A percentile compares a stretch with the other conserved stretches of the same genome.
Evolutionary conservation across 2,888 invertebrate species (phyloP).

Genomic region (Phyllotreta cruciferae): DNA sequence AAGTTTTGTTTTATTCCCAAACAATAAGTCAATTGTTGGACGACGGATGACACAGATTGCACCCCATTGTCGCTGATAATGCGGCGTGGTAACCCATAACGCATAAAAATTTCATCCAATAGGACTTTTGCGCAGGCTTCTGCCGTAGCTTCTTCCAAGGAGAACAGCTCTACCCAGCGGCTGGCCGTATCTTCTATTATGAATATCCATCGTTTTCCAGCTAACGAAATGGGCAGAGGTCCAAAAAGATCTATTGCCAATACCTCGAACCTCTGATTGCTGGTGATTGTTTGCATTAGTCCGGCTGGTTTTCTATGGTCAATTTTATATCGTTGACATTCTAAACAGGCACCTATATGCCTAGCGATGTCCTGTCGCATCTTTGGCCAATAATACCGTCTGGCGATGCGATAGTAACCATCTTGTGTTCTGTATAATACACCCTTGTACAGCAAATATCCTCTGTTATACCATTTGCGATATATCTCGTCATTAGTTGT

Average conservation of each 20-base stretch:
- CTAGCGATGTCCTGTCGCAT: conserved; percentile 40
- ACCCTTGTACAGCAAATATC: no score
- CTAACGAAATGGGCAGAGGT: conserved; percentile 39
- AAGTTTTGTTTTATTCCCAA: conserved; percentile 6
- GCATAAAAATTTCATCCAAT: conserved; percentile 6
- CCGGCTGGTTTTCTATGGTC: conserved; percentile 46
- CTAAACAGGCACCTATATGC: conserved; percentile 41
- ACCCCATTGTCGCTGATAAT: not conserved
- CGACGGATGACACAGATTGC: no score
- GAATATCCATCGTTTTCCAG: conserved; percentile 3
- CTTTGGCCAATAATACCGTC: conserved; percentile 44
- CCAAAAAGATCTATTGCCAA: conserved; percentile 48
- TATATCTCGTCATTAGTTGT: no score
- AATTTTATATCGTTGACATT: conserved; percentile 48
- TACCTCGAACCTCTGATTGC: conserved; percentile 44
- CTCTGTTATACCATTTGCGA: no score
- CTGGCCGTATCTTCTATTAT: conserved; percentile 11
- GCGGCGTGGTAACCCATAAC: conserved; percentile 11
- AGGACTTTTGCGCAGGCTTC: not conserved
- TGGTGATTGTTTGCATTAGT: conserved; percentile 45
- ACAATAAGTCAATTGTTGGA: not conserved
- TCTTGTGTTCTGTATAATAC: no score
- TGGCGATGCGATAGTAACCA: no score
- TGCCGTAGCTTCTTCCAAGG: conserved; percentile 10
- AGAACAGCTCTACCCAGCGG: conserved; percentile 15